Evolutionary conservation across 2,113 vertebrate species (phyloP).

Genomic region (Brienomyrus brachyistius): DNA sequence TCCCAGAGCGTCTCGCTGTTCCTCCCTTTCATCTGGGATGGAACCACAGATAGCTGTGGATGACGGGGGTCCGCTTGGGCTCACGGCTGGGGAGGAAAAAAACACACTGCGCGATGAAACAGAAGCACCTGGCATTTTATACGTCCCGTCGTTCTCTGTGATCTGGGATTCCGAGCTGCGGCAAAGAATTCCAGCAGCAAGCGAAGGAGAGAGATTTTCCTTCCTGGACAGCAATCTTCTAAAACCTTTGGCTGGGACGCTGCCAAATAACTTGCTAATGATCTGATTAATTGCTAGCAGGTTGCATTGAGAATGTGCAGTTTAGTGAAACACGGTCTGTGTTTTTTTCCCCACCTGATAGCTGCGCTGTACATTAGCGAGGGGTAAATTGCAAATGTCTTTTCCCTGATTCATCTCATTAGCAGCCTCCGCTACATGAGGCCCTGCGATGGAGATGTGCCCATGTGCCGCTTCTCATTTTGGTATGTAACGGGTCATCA

Average conservation of each 20-base stretch:
- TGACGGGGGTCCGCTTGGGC: neutral
- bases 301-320: conserved; percentile 7
- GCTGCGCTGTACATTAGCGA: neutral
- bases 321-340: neutral
- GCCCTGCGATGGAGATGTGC: conserved; percentile 26
- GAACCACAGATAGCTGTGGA: neutral
- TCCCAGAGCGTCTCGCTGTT: neutral
- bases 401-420: neutral
- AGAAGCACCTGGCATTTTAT: neutral
- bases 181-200: neutral
- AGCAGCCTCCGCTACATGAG: neutral
- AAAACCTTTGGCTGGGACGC: neutral
- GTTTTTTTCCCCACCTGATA: neutral
- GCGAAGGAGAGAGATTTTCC: neutral
- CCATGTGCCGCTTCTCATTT: neutral
- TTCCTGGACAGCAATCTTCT: neutral
- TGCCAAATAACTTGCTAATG: conserved; percentile 2
- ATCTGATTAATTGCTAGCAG: conserved; percentile 2
- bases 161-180: neutral
- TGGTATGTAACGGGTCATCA: neutral
- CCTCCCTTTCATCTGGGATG: neutral
- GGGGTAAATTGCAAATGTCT: neutral
- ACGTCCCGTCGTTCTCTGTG: neutral
- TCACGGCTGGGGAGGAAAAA: neutral
- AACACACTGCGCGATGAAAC: neutral